These are phyloP conservation scores for Mylabris sibirica DNA, from an alignment of 2,888 invertebrate species.

Conservation along the genomic window DNA sequence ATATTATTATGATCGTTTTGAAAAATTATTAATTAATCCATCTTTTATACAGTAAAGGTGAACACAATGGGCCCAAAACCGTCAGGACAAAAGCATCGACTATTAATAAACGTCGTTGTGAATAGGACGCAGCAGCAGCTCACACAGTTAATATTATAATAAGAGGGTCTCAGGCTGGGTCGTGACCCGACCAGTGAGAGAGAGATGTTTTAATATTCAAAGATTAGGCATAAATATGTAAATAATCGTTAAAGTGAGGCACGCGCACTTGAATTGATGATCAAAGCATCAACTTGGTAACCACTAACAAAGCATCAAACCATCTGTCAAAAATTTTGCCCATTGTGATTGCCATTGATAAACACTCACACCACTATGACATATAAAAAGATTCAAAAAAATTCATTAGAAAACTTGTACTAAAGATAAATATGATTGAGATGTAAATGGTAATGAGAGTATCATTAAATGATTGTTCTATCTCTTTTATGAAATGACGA, in stretches of 20 bases:
- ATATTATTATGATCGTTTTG: slow-evolving; percentile 17
- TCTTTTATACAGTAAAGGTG: slow-evolving; percentile 34
- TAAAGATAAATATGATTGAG: slow-evolving; percentile 28
- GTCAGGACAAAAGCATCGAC: slow-evolving; percentile 35
- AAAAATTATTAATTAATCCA: slow-evolving; percentile 38
- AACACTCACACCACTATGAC: background rate
- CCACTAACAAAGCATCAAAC: slow-evolving; percentile 31
- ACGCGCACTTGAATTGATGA: slow-evolving; percentile 40
- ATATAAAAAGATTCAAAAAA: slow-evolving; percentile 26
- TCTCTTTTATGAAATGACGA: slow-evolving; percentile 1
- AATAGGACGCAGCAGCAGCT: slow-evolving; percentile 34
- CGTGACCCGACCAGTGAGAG: slow-evolving; percentile 26
- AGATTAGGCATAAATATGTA: slow-evolving; percentile 42
- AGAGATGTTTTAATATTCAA: slow-evolving; percentile 42
- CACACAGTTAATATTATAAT: slow-evolving; percentile 41
- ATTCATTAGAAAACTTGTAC: slow-evolving; percentile 37
- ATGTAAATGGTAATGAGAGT: slow-evolving; percentile 2
- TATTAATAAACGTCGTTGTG: slow-evolving; percentile 42
- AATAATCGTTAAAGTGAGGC: slow-evolving; percentile 41
- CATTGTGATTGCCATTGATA: background rate
- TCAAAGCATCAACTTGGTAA: slow-evolving; percentile 38
- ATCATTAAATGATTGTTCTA: background rate
- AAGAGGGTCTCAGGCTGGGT: slow-evolving; percentile 29
- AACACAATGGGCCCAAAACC: slow-evolving; percentile 32
- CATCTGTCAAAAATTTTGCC: slow-evolving; percentile 21